phyloP scores from a whole-genome alignment of 2,113 vertebrate genomes.

The Notothenia rossii region DNA sequence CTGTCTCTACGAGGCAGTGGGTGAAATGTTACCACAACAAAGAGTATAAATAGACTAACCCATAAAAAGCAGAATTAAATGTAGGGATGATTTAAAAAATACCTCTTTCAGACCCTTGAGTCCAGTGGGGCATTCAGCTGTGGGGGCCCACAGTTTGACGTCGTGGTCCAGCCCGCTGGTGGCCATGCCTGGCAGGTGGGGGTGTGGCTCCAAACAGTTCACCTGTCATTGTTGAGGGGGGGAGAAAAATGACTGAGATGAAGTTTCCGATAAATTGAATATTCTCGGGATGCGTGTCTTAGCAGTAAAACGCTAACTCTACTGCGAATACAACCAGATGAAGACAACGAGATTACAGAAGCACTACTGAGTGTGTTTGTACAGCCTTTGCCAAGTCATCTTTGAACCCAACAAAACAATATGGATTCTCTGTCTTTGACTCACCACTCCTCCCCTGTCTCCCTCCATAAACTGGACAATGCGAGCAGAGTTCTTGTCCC shows the following conservation, averaged over 20 bases:
- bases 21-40: not conserved
- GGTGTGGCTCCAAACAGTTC: conserved; percentile 95
- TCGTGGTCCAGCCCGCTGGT: conserved; percentile 96
- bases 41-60: not conserved
- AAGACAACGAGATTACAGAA: not conserved
- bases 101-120: conserved; percentile 93
- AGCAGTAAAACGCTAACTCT: not conserved
- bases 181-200: conserved; percentile 92
- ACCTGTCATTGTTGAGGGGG: conserved; percentile 81
- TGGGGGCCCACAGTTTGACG: conserved; percentile 97
- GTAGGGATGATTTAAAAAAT: not conserved
- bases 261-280: not conserved
- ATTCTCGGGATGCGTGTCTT: not conserved
- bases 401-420: not conserved
- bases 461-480: conserved; percentile 97
- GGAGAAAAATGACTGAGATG: not conserved
- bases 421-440: conserved; percentile 39
- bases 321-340: not conserved
- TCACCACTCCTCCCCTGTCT: conserved; percentile 95
- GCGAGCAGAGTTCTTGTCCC: conserved; percentile 94
- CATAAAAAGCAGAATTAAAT: not conserved
- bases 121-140: conserved; percentile 88
- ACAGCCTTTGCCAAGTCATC: not conserved
- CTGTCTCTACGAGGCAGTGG: not conserved
- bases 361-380: not conserved